These are phyloP conservation scores for Xiphorhynchus elegans DNA, from an alignment of 2,113 vertebrate species.

Conservation along the genomic window DNA sequence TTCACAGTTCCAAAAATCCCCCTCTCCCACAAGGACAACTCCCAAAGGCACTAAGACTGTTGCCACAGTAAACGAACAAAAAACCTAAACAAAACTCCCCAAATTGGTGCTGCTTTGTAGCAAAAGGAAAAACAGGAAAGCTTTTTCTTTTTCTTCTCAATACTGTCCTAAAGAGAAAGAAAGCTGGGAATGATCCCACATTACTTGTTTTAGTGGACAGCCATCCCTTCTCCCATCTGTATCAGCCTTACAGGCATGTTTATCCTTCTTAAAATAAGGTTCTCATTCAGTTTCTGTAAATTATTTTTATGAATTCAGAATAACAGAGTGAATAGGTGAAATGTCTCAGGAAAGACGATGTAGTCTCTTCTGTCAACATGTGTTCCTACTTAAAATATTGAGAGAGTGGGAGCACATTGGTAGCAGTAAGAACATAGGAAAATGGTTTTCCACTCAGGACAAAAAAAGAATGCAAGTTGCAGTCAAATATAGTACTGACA, in stretches of 20 bases:
- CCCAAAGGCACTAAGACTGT: neutral
- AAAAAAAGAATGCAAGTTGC: neutral
- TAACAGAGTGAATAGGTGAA: neutral
- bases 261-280: neutral
- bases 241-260: accelerated
- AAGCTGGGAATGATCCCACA: neutral
- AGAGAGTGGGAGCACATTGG: accelerated
- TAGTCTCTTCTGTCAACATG: neutral
- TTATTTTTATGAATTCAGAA: neutral
- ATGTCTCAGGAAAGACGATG: neutral
- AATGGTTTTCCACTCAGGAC: neutral
- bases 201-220: neutral
- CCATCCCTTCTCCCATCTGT: neutral
- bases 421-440: neutral
- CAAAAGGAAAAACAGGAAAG: neutral
- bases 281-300: neutral
- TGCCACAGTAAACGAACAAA: neutral
- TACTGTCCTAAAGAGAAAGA: neutral
- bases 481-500: neutral
- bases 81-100: neutral
- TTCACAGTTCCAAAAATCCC: neutral
- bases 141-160: neutral
- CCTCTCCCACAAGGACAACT: neutral
- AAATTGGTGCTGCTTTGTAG: neutral
- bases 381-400: neutral